A percentile compares a stretch with the other conserved stretches of the same genome.
Conservation (phyloP, 2,113 vertebrate species). For the Oryzias melastigma region DNA sequence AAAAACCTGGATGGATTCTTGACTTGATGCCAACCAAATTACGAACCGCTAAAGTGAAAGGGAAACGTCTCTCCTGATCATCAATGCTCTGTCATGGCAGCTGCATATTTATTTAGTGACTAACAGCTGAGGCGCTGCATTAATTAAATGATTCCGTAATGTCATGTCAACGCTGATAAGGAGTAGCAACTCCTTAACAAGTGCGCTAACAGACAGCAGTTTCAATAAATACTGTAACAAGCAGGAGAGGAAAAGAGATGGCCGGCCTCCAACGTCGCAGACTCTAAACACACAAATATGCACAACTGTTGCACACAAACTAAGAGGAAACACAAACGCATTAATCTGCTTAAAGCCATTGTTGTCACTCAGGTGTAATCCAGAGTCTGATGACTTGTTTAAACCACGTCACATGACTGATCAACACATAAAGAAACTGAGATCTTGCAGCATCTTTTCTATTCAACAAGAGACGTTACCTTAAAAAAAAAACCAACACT, state of each 20-base stretch:
- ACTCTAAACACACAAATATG: neutral
- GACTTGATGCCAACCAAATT: conserved; percentile 8
- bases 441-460: too few relatives aligned
- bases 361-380: conserved; percentile 45
- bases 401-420: conserved; percentile 51
- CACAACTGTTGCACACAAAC: conserved; percentile 2
- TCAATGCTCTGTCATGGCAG: conserved; percentile 9
- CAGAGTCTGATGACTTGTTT: conserved; percentile 40
- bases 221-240: conserved; percentile 17
- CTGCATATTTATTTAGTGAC: conserved; percentile 26
- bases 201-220: neutral
- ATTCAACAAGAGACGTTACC: too few relatives aligned
- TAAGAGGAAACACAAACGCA: conserved; percentile 17
- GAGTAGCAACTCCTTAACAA: conserved; percentile 49
- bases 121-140: conserved; percentile 15
- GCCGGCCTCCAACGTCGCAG: too few relatives aligned
- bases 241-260: neutral
- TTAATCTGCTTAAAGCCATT: conserved; percentile 43
- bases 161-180: conserved; percentile 40
- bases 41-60: neutral
- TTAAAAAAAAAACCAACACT: too few relatives aligned
- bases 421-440: conserved; percentile 1
- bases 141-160: conserved; percentile 37
- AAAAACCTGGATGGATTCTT: too few relatives aligned
- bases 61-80: neutral